Evolutionary conservation across 2,113 vertebrate genomes (phyloP), one percentile per base, ranked within the genome.

Genomic region (Pyxicephalus adspersus): DNA sequence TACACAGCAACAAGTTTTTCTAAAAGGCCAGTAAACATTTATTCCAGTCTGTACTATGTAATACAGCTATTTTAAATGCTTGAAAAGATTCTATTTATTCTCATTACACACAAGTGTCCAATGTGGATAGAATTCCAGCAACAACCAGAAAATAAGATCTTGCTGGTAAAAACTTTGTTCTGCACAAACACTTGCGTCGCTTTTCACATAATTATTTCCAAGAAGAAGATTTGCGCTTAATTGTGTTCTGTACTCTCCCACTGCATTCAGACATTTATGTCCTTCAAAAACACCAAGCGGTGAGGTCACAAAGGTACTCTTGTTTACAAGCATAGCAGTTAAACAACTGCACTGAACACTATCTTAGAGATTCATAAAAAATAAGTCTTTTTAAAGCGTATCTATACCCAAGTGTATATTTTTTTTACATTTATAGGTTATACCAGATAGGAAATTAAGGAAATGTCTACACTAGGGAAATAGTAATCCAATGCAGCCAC

Each of bases 191-290:
- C 17, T 25, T 2, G 15, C 34, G 5, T 52, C 18, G 38, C 11
- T 54, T 29, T 64, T 50, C 22, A 51, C 8, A 54, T 54, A 77
- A 77, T 64, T 23, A 54, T 20, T 77, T 77, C 61, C 61, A 29
- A 65, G 61, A 77, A 65, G 61, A 77, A 64, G 23, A n/a, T n/a
- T 4, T 38, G 28, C 16, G 20, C 13, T 26, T 77, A 51, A 77
- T 64, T 54, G 20, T 26, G 52, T 28, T 63, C 18, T 76, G 9
- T 16, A 29, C 17, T 20, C 15, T 77, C 13, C 17, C 9, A 61
- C 1, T 13, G 22, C 57, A 63, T 76, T 45, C 25, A 8, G 34
- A 31, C 4, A 5, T 34, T 4, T 0, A 8, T 22, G 8, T 61
- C 13, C 60, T n/a, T 61, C 23, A 18, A 70, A 61, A 45, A 61